Evolutionary conservation across 2,797 vertebrate species (phyloP).

Genomic region (Cirrhinus molitorella): DNA sequence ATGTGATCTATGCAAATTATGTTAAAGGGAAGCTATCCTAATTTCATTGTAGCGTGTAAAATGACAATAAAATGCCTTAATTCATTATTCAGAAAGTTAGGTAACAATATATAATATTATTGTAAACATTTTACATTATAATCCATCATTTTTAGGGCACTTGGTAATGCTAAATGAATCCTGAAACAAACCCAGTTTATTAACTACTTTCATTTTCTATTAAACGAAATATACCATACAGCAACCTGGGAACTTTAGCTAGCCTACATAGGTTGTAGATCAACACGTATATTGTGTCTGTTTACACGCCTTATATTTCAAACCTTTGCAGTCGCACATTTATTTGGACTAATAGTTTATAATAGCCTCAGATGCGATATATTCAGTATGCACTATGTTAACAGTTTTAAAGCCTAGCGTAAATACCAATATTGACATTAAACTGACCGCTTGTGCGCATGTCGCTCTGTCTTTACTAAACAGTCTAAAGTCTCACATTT

Average conservation of each 20-base stretch:
- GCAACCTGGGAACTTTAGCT: neutral
- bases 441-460: constrained; percentile 57
- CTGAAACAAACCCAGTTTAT: neutral
- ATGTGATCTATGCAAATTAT: too few species aligned
- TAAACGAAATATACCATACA: neutral
- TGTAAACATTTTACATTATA: too few species aligned
- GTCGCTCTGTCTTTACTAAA: constrained; percentile 42
- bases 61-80: too few species aligned
- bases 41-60: too few species aligned
- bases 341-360: neutral
- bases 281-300: neutral
- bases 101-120: too few species aligned
- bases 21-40: too few species aligned
- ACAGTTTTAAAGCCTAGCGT: neutral
- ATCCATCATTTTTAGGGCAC: neutral
- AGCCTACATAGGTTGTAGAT: neutral
- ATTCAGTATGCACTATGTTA: neutral
- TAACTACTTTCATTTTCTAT: neutral
- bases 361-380: neutral
- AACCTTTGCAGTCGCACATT: neutral
- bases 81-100: too few species aligned
- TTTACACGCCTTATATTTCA: neutral
- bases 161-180: neutral
- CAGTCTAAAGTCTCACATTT: constrained; percentile 60
- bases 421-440: constrained; percentile 27